phyloP scores from a whole-genome alignment of 2,888 invertebrate genomes.

The Chrysodeixis includens region DNA sequence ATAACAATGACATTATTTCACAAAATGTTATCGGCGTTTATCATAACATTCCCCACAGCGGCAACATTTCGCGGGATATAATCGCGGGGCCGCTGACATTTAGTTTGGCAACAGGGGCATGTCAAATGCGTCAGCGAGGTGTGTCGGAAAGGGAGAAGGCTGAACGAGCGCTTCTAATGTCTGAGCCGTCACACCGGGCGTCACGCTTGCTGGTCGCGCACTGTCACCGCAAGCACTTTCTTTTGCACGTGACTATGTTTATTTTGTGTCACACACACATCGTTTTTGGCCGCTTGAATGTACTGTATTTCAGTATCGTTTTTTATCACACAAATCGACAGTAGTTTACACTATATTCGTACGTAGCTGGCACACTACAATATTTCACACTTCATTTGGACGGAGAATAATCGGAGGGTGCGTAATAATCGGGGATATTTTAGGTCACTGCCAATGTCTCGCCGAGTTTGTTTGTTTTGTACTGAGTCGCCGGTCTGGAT shows the following conservation, averaged over 20 bases:
- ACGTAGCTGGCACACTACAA: slow-evolving; percentile 10
- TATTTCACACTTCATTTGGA: slow-evolving; percentile 34
- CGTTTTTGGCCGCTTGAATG: slow-evolving; percentile 24
- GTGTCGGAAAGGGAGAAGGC: slow-evolving; percentile 80
- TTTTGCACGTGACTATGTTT: slow-evolving; percentile 82
- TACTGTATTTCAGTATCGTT: slow-evolving; percentile 28
- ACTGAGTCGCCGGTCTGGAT: slow-evolving; percentile 71
- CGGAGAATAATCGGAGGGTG: slow-evolving; percentile 54
- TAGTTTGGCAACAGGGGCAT: slow-evolving; percentile 71
- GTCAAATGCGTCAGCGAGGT: slow-evolving; percentile 76
- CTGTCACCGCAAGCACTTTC: slow-evolving; percentile 81
- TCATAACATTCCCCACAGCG: slow-evolving; percentile 40
- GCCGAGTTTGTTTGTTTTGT: slow-evolving; percentile 84
- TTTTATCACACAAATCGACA: slow-evolving; percentile 30
- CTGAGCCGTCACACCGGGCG: slow-evolving; percentile 74
- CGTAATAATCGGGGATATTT: slow-evolving; percentile 58
- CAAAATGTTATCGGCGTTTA: slow-evolving; percentile 19
- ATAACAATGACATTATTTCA: slow-evolving; percentile 49
- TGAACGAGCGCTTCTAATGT: slow-evolving; percentile 73
- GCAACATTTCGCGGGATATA: slow-evolving; percentile 40
- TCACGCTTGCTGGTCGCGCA: slow-evolving; percentile 77
- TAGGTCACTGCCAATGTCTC: slow-evolving; percentile 80
- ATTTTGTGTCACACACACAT: slow-evolving; percentile 59
- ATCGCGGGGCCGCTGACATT: slow-evolving; percentile 66
- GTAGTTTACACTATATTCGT: slow-evolving; percentile 22